Percentiles rank a stretch among this genome's conserved stretches.
These are phyloP conservation scores for Sphaeridia pumilis DNA, from an alignment of 2,888 invertebrate species.

Conservation along the genomic window DNA sequence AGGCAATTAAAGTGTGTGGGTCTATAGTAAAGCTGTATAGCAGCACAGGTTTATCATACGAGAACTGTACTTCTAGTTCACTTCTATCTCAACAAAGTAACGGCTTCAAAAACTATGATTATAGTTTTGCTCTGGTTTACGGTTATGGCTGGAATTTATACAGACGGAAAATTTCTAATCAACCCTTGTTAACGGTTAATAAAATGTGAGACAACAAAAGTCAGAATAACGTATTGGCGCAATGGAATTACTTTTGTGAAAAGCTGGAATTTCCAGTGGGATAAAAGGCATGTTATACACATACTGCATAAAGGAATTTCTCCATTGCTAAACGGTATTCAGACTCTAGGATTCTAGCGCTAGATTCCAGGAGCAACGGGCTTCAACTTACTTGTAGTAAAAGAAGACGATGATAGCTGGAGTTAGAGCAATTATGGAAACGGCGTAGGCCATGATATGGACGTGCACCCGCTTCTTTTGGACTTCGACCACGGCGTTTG, in stretches of 20 bases:
- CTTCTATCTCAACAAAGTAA: too few species aligned
- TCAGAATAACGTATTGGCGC: neutral
- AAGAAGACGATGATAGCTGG: slow-evolving; percentile 40
- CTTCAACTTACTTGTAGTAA: slow-evolving; percentile 38
- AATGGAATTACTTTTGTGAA: too few species aligned
- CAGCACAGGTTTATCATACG: slow-evolving; percentile 1
- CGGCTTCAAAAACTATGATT: neutral
- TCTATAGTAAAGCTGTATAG: too few species aligned
- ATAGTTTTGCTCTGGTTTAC: neutral
- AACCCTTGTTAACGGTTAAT: slow-evolving; percentile 5
- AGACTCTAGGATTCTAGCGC: too few species aligned
- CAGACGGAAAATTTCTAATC: slow-evolving; percentile 1
- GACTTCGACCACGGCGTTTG: slow-evolving; percentile 22
- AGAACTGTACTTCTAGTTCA: too few species aligned
- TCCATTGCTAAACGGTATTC: too few species aligned
- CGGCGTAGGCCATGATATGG: slow-evolving; percentile 36
- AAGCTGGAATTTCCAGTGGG: neutral
- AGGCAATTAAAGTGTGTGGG: neutral
- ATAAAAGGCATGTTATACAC: slow-evolving; percentile 16
- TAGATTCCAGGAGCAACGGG: too few species aligned
- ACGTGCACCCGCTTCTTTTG: slow-evolving; percentile 35
- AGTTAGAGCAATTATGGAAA: slow-evolving; percentile 37
- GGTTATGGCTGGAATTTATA: neutral
- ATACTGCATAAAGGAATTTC: too few species aligned
- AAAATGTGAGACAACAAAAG: neutral